A percentile compares a stretch with the other conserved stretches of the same genome.
Conservation (phyloP, 2,797 vertebrate genomes). For the Leuciscus waleckii region DNA sequence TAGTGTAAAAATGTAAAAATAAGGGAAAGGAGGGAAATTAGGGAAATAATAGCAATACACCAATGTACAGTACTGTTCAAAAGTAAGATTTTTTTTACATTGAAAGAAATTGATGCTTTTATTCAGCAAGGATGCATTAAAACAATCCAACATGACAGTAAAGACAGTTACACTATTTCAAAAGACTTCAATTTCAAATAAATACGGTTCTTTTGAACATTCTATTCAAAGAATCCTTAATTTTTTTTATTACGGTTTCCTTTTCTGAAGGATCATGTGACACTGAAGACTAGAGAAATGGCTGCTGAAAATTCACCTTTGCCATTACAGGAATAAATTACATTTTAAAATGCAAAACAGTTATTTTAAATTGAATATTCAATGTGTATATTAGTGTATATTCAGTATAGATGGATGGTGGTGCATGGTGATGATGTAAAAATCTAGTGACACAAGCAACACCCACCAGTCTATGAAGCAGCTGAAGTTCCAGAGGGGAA, state of each 20-base stretch:
- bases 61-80: not conserved
- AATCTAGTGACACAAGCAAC: constrained; percentile 6
- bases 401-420: not conserved
- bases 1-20: not conserved
- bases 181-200: too few relatives aligned
- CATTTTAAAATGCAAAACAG: not conserved
- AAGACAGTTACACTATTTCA: not conserved
- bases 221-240: too few relatives aligned
- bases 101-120: not conserved
- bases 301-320: not conserved
- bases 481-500: constrained; percentile 91
- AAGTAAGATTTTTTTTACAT: not conserved
- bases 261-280: too few relatives aligned
- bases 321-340: not conserved
- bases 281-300: too few relatives aligned
- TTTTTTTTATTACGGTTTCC: too few relatives aligned
- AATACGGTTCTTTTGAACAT: too few relatives aligned
- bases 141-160: not conserved
- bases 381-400: not conserved
- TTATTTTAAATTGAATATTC: not conserved
- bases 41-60: not conserved
- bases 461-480: constrained; percentile 93
- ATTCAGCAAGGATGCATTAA: not conserved
- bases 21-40: not conserved
- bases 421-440: not conserved